Conservation (phyloP, 2,113 vertebrate species). For the Perognathus longimembris region DNA sequence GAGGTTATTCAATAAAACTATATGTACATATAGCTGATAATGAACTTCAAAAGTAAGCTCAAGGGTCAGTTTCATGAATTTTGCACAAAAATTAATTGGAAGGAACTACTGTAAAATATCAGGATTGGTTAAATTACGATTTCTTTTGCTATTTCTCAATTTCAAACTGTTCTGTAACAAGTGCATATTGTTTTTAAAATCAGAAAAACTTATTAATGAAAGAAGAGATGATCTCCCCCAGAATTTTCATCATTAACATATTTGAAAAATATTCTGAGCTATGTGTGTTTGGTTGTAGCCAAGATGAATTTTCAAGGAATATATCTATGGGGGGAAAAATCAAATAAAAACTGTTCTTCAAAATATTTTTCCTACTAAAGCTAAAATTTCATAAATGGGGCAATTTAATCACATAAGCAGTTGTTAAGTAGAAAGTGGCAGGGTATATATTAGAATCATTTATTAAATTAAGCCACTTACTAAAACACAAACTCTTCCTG, state of each 20-base stretch:
- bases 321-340: background rate
- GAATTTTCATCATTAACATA: background rate
- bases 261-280: slow-evolving; percentile 61
- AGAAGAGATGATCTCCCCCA: slow-evolving; percentile 37
- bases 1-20: no score
- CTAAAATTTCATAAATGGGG: slow-evolving; percentile 49
- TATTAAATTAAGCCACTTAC: slow-evolving; percentile 58
- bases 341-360: slow-evolving; percentile 24
- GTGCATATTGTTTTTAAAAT: slow-evolving; percentile 26
- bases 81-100: slow-evolving; percentile 51
- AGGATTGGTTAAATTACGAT: background rate
- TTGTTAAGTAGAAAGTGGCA: slow-evolving; percentile 44
- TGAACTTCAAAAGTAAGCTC: slow-evolving; percentile 56
- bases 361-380: slow-evolving; percentile 16
- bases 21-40: slow-evolving; percentile 1
- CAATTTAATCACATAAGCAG: slow-evolving; percentile 50
- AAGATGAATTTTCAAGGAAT: slow-evolving; percentile 50
- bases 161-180: slow-evolving; percentile 28
- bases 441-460: slow-evolving; percentile 39
- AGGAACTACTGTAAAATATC: slow-evolving; percentile 61
- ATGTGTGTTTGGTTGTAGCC: background rate
- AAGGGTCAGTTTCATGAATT: slow-evolving; percentile 36
- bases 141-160: slow-evolving; percentile 22
- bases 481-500: slow-evolving; percentile 30
- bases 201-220: slow-evolving; percentile 57